Conservation (phyloP, 1,140 invertebrate species). For the Meloidogyne hapla region DNA sequence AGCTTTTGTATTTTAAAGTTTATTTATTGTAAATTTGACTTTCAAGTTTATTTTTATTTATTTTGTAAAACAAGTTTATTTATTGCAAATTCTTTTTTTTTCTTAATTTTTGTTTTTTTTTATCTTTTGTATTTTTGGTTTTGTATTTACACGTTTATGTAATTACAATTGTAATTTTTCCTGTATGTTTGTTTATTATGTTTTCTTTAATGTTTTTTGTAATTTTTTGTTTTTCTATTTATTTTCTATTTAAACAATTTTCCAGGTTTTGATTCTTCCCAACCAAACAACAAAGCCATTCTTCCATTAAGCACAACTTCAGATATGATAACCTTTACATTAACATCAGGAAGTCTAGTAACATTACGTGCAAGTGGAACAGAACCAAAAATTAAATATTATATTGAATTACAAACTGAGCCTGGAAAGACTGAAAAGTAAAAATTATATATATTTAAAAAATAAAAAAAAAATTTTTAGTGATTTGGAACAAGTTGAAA, state of each 20-base stretch:
- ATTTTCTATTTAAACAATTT: not conserved
- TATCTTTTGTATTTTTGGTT: no score
- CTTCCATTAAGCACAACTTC: conserved; percentile 76
- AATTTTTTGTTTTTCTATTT: not conserved
- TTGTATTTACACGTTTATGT: conserved; percentile 72
- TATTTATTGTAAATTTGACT: no score
- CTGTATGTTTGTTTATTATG: not conserved
- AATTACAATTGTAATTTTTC: no score
- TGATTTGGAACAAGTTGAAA: conserved; percentile 35
- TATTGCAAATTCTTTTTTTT: no score
- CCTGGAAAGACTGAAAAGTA: conserved; percentile 56
- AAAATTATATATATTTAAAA: no score
- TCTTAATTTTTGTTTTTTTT: no score
- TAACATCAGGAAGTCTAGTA: conserved; percentile 80
- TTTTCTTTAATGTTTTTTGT: not conserved
- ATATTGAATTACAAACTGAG: conserved; percentile 76
- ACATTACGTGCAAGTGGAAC: conserved; percentile 94
- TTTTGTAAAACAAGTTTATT: no score
- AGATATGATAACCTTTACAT: conserved; percentile 95
- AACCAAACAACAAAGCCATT: conserved; percentile 73
- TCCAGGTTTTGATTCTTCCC: conserved; percentile 77
- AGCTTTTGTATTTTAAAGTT: no score
- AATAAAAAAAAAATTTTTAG: conserved; percentile 38
- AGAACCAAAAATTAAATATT: conserved; percentile 97
- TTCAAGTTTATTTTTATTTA: no score